phyloP scores from a whole-genome alignment of 2,113 vertebrate species.

The Zapornia atra region DNA sequence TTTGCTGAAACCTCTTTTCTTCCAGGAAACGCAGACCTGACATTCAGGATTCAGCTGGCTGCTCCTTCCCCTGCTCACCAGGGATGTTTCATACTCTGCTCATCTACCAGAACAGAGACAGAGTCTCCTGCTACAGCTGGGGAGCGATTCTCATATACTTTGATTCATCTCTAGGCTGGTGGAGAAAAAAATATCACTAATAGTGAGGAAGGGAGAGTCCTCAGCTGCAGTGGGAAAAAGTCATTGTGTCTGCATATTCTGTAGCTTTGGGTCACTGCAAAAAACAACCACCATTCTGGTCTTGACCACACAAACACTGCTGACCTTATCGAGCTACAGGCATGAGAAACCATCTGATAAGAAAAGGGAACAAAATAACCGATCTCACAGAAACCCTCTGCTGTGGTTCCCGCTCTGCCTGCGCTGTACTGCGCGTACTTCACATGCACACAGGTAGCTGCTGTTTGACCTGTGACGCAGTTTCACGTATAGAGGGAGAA shows the following conservation, averaged over 20 bases:
- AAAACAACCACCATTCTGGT: not conserved
- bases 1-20: not conserved
- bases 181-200: not conserved
- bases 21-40: constrained; percentile 25
- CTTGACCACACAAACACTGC: not conserved
- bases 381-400: not conserved
- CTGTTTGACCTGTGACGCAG: not conserved
- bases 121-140: not conserved
- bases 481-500: not conserved
- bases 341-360: not conserved
- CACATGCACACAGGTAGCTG: not conserved
- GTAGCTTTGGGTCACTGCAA: not conserved
- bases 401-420: not conserved
- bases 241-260: not conserved
- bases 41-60: not conserved
- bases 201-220: not conserved
- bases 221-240: not conserved
- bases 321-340: not conserved
- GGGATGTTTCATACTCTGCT: not conserved
- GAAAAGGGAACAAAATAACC: not conserved
- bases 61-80: not conserved
- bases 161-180: not conserved
- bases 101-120: not conserved
- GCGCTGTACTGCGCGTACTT: not conserved
- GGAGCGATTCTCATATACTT: not conserved